Evolutionary conservation across 2,797 vertebrate genomes (phyloP).

Genomic region (Micromesistius poutassou): DNA sequence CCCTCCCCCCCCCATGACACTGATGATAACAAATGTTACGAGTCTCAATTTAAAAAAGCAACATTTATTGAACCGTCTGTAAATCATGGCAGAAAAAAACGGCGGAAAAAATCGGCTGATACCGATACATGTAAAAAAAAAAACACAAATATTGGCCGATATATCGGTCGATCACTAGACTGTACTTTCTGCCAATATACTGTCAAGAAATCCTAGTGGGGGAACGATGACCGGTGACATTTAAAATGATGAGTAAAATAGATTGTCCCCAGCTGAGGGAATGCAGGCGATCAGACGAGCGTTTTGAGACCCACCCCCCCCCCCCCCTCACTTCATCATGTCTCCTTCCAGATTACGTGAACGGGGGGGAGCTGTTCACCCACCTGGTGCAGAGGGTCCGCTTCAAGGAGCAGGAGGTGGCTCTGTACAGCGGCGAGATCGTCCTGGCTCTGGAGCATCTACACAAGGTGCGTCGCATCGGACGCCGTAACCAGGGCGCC

Average conservation of each 20-base stretch:
- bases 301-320: background rate
- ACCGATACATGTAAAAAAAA: too few species aligned
- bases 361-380: conserved; percentile 96
- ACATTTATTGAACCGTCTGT: too few species aligned
- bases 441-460: conserved; percentile 93
- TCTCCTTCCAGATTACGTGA: conserved; percentile 87
- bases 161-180: too few species aligned
- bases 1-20: too few species aligned
- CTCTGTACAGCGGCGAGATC: conserved; percentile 95
- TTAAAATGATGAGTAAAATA: background rate
- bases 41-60: too few species aligned
- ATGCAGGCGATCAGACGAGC: background rate
- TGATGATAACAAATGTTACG: too few species aligned
- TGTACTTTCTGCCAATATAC: too few species aligned
- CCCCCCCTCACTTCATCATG: conserved; percentile 5
- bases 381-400: conserved; percentile 96
- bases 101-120: too few species aligned
- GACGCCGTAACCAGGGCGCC: background rate
- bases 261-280: conserved; percentile 7
- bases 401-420: conserved; percentile 93
- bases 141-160: too few species aligned
- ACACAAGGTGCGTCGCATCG: conserved; percentile 82
- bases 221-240: too few species aligned
- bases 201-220: too few species aligned
- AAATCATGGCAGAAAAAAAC: too few species aligned